These are phyloP conservation scores for Eurystomus gularis DNA, from an alignment of 2,113 vertebrate genomes.

Conservation along the genomic window DNA sequence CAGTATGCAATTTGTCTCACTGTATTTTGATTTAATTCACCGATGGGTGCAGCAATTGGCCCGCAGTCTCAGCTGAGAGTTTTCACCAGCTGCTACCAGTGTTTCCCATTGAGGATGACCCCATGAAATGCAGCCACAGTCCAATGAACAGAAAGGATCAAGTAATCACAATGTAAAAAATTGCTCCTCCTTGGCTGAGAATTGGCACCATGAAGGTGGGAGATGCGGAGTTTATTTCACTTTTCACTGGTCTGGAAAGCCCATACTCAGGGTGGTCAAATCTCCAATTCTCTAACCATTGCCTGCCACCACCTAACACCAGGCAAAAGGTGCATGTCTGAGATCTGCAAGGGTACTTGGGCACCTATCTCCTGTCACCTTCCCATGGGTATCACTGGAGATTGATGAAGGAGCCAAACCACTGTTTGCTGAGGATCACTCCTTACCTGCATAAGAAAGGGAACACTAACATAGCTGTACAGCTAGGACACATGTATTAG, in stretches of 20 bases:
- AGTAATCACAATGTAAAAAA: not conserved
- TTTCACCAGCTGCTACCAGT: not conserved
- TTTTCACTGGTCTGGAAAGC: not conserved
- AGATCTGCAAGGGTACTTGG: not conserved
- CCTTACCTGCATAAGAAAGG: not conserved
- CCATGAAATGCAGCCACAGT: not conserved
- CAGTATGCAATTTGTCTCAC: not conserved
- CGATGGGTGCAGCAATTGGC: not conserved
- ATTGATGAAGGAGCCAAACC: not conserved
- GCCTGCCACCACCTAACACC: not conserved
- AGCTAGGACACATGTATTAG: not conserved
- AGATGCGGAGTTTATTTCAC: not conserved
- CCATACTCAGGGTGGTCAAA: not conserved
- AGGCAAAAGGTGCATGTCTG: not conserved
- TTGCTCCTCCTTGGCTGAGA: not conserved
- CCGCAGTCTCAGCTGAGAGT: not conserved
- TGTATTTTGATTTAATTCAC: not conserved
- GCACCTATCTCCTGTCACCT: not conserved
- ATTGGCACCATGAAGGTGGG: not conserved
- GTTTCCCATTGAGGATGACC: not conserved
- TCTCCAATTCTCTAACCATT: not conserved
- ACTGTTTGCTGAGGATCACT: not conserved
- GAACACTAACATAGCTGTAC: not conserved
- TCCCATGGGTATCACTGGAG: not conserved
- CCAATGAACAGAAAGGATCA: not conserved